Conservation (phyloP, 2,113 vertebrate species). For the Columba livia region DNA sequence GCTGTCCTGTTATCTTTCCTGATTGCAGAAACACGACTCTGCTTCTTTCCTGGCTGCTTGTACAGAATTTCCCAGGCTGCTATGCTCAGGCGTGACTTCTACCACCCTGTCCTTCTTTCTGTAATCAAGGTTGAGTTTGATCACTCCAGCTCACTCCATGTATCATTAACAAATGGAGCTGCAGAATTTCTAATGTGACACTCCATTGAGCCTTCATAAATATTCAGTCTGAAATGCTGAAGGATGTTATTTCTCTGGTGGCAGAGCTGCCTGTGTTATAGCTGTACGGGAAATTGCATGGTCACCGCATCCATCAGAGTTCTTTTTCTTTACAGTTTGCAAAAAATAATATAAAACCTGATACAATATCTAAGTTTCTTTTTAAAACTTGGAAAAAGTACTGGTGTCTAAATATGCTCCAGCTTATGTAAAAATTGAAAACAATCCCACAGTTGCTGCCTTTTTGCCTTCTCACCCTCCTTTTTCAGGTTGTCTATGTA, state of each 20-base stretch:
- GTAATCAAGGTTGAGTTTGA: background rate
- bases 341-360: background rate
- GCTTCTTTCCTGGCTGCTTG: background rate
- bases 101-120: background rate
- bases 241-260: background rate
- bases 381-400: background rate
- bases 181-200: background rate
- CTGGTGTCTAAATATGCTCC: background rate
- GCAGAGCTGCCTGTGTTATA: background rate
- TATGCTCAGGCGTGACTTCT: background rate
- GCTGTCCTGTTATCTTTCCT: background rate
- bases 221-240: conserved; percentile 9
- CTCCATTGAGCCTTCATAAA: background rate
- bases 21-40: background rate
- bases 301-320: background rate
- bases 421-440: background rate
- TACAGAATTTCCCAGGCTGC: background rate
- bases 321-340: background rate
- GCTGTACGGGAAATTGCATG: background rate
- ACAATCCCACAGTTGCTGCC: background rate
- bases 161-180: conserved; percentile 1
- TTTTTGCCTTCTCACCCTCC: background rate
- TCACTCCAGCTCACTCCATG: background rate
- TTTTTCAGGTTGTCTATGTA: background rate
- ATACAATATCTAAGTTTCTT: background rate